Conservation (phyloP, 1,140 invertebrate genomes). For the Drosophila willistoni region DNA sequence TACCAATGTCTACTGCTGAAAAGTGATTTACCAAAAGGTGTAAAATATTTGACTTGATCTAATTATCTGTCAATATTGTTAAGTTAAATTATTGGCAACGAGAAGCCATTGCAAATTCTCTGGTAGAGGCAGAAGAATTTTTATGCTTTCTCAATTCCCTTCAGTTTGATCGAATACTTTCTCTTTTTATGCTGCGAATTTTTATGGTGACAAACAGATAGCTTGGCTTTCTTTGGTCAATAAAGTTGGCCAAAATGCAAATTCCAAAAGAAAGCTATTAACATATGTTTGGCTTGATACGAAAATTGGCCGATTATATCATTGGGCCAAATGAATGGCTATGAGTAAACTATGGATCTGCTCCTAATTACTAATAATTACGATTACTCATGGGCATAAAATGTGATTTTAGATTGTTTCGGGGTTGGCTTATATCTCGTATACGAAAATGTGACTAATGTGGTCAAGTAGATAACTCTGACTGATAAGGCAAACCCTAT, state of each 20-base stretch:
- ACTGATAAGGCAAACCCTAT: conserved; percentile 35
- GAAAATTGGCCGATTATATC: conserved; percentile 1
- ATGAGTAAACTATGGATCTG: conserved; percentile 25
- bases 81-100: too few species aligned
- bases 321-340: conserved; percentile 13
- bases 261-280: conserved; percentile 52
- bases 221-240: conserved; percentile 34
- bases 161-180: conserved; percentile 36
- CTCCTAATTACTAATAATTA: conserved; percentile 57
- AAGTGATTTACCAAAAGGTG: too few species aligned
- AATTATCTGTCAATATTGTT: too few species aligned
- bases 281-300: conserved; percentile 16
- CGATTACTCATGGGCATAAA: conserved; percentile 55
- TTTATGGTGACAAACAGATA: conserved; percentile 38
- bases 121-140: background rate
- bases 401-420: conserved; percentile 56
- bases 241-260: conserved; percentile 30
- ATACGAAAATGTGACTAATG: conserved; percentile 47
- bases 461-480: conserved; percentile 36
- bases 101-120: too few species aligned
- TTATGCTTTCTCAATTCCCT: background rate
- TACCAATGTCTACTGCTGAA: too few species aligned
- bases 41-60: too few species aligned
- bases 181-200: conserved; percentile 50
- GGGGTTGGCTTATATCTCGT: background rate